Evolutionary conservation across 2,113 vertebrate species (phyloP), one percentile per base, ranked within the genome.

Genomic region (Acrocephalus arundinaceus): DNA sequence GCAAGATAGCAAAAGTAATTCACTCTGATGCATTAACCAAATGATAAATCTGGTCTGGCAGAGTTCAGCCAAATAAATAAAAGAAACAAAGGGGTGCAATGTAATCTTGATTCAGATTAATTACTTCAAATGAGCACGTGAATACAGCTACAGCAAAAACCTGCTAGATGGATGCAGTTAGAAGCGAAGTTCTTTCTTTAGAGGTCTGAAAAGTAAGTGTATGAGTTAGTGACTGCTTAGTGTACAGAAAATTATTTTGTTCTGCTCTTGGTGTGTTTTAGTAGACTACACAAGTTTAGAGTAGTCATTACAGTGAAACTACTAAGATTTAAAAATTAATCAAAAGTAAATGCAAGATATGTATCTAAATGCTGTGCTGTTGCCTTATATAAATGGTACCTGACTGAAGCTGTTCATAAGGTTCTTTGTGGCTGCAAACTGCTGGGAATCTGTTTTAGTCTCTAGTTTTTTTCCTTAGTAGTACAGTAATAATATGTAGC

Each of bases 21-120:
- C 95, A 91, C 88, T 96, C 89, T 94, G 76, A 96, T 23, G 33
- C 81, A 89, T 33, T 95, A 96, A 96, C 87, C 97, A 98, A 97
- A 92, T 95, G 88, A 77, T 85, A 62, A 96, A 94, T 77, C 51
- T 68, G 52, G 81, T 58, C 82, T 93, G 72, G 74, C 43, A 90
- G 86, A 94, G 73, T 89, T 97, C 92, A 95, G 65, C 35, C 85
- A 96, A 96, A 95, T 95, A 92, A 97, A 96, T 85, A 94, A 72
- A 94, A 94, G 23, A 89, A 57, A 87, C 62, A 83, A 87, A 70
- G 89, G 89, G 87, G 81, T 96, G 77, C 90, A 96, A 90, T 83
- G 82, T 96, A 76, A 95, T 46, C 94, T 95, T 86, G 85, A 79
- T 95, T 96, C 94, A 89, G 85, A 91, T 95, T 95, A 94, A 93